phyloP scores from a whole-genome alignment of 1,140 invertebrate species.

The Mactra quadrangularis region DNA sequence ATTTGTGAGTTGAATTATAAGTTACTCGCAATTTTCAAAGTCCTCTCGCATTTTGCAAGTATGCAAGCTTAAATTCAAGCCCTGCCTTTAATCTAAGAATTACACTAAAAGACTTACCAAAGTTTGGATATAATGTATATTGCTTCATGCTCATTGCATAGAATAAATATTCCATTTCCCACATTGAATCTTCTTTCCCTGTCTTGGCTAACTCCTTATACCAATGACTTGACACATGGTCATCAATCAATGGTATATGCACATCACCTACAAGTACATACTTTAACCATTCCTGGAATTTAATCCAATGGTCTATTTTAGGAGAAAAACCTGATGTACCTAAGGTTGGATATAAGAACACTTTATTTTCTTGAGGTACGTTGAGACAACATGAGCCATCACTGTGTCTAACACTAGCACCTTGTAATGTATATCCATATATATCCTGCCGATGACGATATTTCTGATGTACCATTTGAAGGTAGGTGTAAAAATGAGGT shows the following conservation, averaged over 20 bases:
- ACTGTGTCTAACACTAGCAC: conserved; percentile 54
- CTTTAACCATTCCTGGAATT: conserved; percentile 26
- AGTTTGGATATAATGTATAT: conserved; percentile 47
- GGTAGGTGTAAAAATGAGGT: conserved; percentile 64
- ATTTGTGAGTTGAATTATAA: no score
- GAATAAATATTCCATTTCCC: conserved; percentile 54
- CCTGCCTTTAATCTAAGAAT: no score
- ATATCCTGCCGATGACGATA: conserved; percentile 57
- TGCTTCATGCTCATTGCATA: conserved; percentile 15
- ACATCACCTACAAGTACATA: not conserved
- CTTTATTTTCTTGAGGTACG: not conserved
- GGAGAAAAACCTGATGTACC: conserved; percentile 59
- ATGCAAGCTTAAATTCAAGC: no score
- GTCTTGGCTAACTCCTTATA: not conserved
- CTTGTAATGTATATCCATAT: conserved; percentile 65
- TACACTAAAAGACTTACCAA: conserved; percentile 42
- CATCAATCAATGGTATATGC: conserved; percentile 11
- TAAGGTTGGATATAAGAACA: conserved; percentile 48
- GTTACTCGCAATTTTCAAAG: no score
- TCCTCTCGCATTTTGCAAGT: no score
- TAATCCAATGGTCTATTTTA: conserved; percentile 30
- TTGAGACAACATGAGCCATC: conserved; percentile 40
- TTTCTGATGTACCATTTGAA: conserved; percentile 66
- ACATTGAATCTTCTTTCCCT: conserved; percentile 39
- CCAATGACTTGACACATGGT: conserved; percentile 11